phyloP scores from a whole-genome alignment of 2,797 vertebrate genomes.

The Sebastes hubbsi region DNA sequence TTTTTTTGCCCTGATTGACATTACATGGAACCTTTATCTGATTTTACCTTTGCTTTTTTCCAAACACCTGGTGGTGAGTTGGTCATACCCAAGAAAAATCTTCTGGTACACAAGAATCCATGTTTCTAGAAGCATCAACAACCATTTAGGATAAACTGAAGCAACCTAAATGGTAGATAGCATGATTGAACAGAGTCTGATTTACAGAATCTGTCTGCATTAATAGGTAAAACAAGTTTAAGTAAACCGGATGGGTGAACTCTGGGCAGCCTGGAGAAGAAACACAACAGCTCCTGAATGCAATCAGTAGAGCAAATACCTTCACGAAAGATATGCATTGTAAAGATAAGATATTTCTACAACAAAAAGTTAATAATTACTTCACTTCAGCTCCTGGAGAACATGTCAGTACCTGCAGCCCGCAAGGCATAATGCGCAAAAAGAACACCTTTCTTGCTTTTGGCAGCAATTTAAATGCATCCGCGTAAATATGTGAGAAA shows the following conservation, averaged over 20 bases:
- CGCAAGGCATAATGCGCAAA: no score
- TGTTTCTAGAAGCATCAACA: no score
- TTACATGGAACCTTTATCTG: neutral
- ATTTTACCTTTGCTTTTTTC: neutral
- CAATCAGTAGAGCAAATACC: constrained; percentile 22
- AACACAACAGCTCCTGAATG: neutral
- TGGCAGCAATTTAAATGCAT: no score
- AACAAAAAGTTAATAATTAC: constrained; percentile 28
- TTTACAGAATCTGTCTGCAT: neutral
- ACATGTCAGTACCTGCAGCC: neutral
- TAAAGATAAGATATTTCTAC: constrained; percentile 30
- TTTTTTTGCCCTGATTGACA: neutral
- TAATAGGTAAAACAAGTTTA: neutral
- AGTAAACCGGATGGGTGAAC: constrained; percentile 1
- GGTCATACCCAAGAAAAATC: rapidly evolving
- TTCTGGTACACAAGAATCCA: no score
- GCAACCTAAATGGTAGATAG: neutral
- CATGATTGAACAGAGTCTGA: neutral
- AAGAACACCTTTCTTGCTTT: rapidly evolving
- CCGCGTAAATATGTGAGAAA: no score
- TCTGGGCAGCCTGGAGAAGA: neutral
- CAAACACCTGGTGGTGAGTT: neutral
- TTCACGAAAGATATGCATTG: neutral
- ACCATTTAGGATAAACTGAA: no score
- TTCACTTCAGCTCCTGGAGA: neutral